Evolutionary conservation across 1,140 invertebrate species (phyloP), one percentile per base, ranked within the genome.

Genomic region (Andrena cerasifolii): DNA sequence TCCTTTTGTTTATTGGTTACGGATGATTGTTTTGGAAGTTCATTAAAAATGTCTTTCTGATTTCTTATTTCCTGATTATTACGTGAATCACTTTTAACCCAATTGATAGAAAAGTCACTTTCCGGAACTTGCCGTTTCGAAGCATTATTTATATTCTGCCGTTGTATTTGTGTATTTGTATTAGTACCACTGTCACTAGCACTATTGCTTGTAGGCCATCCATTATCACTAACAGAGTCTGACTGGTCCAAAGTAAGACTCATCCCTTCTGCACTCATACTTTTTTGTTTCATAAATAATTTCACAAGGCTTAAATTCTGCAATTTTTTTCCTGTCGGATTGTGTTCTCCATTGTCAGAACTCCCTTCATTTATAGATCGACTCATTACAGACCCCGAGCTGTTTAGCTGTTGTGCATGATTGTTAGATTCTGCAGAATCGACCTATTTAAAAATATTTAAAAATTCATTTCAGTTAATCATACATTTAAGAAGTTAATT

Each of bases 211-310:
- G 87, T 91, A n/a, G 91, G 90, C 91, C 91, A 92, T 18, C 85
- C 88, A n/a, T 86, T 87, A 36, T 92, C 90, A 59, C 89, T 92
- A 3, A 73, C 79, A 2, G 91, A 91, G 54, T 91, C 90, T 3
- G 90, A 91, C 33, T 93, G 91, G 72, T 93, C 91, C 14, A 92
- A 76, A 0, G 90, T 91, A 21, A 93, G 72, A 75, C 90, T 92
- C 92, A 95, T 95, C 16, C 95, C 95, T 91, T 96, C 95, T 62
- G 95, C 95, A 83, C 95, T 96, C 89, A 95, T 95, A 88, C 96
- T 97, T 89, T 97, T 97, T 88, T 98, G 97, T 90, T 97, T 97
- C 94, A 98, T 97, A 88, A 97, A 98, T 49, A 97, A 91, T 90
- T 96, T 96, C n/a, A 98, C 96, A 82, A 98, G 93, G 91, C 96